Evolutionary conservation across 2,888 invertebrate genomes (phyloP), one percentile per base, ranked within the genome.

Genomic region (Latheticus oryzae): DNA sequence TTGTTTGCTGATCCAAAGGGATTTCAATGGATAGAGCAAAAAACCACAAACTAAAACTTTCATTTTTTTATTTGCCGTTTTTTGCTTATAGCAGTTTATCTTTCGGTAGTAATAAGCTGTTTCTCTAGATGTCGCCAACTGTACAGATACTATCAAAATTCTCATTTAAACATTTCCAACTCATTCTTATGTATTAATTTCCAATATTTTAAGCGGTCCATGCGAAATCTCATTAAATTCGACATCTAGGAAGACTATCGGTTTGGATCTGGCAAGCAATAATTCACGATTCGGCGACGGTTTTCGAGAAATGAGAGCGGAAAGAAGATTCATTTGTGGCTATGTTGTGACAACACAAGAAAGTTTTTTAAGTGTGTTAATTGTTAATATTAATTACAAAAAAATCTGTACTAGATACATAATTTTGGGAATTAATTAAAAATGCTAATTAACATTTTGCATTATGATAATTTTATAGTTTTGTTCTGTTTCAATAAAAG

Each of bases 261-360:
- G 42, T 52, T 33, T 23, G 30, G 23, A 52, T 53, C 43, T 53
- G 43, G 35, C 7, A 17, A 28, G 53, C 24, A 53, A 53, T 53
- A 53, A 53, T 24, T 43, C 43, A 53, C 53, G 53, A 53, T 43
- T 53, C 33, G 52, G 52, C 30, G 45, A 32, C 30, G 40, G 42
- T 32, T n/a, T 40, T 51, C 40, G 38, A 30, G 51, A 40, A 38
- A 51, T 51, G 38, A 47, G 32, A 9, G 8, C 8, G 11, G 17
- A 32, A 13, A 32, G 19, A 47, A 47, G 28, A 42, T 38, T 17
- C 21, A 38, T 38, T 38, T 16, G 42, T 7, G 15, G 24, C 26
- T 8, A 11, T 13, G 16, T n/a, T 26, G 26, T n/a, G n/a, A n/a
- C n/a, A n/a, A n/a, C n/a, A n/a, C 5, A 4, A n/a, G n/a, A n/a